phyloP scores from a whole-genome alignment of 2,113 vertebrate genomes.

The Mastomys coucha region DNA sequence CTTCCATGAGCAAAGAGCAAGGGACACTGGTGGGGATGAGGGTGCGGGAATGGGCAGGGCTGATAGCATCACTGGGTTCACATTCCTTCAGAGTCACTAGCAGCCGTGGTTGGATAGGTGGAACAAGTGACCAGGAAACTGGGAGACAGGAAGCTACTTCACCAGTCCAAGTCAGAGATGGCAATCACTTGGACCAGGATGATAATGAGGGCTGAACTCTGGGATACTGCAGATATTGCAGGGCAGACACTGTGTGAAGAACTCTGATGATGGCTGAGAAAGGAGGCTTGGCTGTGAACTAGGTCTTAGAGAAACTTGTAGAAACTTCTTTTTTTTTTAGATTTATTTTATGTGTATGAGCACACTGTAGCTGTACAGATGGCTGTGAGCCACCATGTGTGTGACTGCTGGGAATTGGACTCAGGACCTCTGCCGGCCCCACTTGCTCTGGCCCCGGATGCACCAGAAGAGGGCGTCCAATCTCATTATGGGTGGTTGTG shows the following conservation, averaged over 20 bases:
- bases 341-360: too few species aligned
- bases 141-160: neutral
- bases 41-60: neutral
- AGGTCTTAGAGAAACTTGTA: neutral
- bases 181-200: neutral
- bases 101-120: rapidly evolving
- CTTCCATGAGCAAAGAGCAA: neutral
- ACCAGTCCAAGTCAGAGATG: rapidly evolving
- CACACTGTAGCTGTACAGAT: too few species aligned
- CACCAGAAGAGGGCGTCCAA: too few species aligned
- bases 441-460: too few species aligned
- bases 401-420: too few species aligned
- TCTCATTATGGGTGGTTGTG: too few species aligned
- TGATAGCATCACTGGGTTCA: rapidly evolving
- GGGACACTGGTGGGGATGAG: rapidly evolving
- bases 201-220: neutral
- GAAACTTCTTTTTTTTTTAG: too few species aligned
- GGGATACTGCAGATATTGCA: rapidly evolving
- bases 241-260: neutral
- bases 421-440: too few species aligned
- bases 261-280: neutral
- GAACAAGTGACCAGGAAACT: neutral
- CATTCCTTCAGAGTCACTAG: neutral
- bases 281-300: too few species aligned
- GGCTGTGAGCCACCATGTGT: too few species aligned